Conservation (phyloP, 1,140 invertebrate genomes). For the Globodera ellingtonae region DNA sequence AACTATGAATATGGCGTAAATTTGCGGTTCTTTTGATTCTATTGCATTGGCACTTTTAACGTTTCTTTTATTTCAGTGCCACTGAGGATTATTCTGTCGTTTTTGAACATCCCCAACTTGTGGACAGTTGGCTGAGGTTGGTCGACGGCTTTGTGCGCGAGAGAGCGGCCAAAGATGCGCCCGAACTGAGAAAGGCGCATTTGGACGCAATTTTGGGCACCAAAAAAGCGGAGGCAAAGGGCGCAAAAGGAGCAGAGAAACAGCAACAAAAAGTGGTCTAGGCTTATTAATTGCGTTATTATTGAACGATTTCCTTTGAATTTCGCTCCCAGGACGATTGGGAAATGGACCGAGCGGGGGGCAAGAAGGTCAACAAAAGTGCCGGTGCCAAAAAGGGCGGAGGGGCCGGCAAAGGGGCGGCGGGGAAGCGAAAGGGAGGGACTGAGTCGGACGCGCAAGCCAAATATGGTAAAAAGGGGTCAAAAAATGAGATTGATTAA, state of each 20-base stretch:
- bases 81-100: slow-evolving; percentile 19
- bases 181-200: slow-evolving; percentile 19
- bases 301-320: no score
- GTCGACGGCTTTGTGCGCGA: slow-evolving; percentile 22
- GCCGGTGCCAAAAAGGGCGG: slow-evolving; percentile 42
- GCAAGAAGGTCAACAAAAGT: slow-evolving; percentile 44
- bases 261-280: slow-evolving; percentile 2
- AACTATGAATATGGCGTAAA: neutral
- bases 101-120: slow-evolving; percentile 24
- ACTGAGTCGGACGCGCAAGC: slow-evolving; percentile 3
- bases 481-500: neutral
- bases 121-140: slow-evolving; percentile 22
- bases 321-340: slow-evolving; percentile 44
- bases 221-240: slow-evolving; percentile 23
- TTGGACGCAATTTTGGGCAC: slow-evolving; percentile 5
- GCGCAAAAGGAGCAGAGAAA: neutral
- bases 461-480: slow-evolving; percentile 14
- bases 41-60: neutral
- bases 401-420: slow-evolving; percentile 21
- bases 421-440: neutral
- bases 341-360: slow-evolving; percentile 30
- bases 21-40: neutral
- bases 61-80: slow-evolving; percentile 9
- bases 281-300: neutral
- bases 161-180: slow-evolving; percentile 17